phyloP scores from a whole-genome alignment of 1,140 invertebrate species.

The Mizuhopecten yessoensis region DNA sequence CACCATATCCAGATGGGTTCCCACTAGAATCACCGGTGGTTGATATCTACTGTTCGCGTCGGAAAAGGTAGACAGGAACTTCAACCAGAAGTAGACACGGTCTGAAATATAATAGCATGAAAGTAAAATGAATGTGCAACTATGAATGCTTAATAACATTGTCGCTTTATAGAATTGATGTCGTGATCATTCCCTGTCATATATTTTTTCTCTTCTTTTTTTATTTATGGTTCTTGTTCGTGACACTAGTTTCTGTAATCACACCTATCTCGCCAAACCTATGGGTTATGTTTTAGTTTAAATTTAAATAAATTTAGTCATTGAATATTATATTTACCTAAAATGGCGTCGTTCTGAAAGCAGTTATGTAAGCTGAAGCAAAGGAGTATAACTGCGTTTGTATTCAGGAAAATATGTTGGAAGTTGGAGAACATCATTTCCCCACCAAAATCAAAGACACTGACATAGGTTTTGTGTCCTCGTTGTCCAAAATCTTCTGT shows the following conservation, averaged over 20 bases:
- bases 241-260: no score
- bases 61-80: not conserved
- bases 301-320: no score
- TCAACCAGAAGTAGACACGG: slow-evolving; percentile 12
- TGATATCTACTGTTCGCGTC: not conserved
- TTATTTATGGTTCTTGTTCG: no score
- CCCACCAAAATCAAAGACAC: not conserved
- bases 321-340: not conserved
- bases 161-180: no score
- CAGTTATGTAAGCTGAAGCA: not conserved
- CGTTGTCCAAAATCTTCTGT: not conserved
- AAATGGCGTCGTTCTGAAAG: not conserved
- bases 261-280: no score
- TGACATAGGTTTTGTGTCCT: not conserved
- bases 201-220: no score
- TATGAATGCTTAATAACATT: no score
- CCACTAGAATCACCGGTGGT: not conserved
- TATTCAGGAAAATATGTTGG: not conserved
- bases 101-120: not conserved
- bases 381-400: not conserved
- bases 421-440: not conserved
- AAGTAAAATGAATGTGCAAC: no score
- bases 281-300: no score
- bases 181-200: no score
- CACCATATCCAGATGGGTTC: slow-evolving; percentile 7